A percentile compares a stretch with the other conserved stretches of the same genome.
phyloP scores from a whole-genome alignment of 2,113 vertebrate species.

The Amphiprion percula region DNA sequence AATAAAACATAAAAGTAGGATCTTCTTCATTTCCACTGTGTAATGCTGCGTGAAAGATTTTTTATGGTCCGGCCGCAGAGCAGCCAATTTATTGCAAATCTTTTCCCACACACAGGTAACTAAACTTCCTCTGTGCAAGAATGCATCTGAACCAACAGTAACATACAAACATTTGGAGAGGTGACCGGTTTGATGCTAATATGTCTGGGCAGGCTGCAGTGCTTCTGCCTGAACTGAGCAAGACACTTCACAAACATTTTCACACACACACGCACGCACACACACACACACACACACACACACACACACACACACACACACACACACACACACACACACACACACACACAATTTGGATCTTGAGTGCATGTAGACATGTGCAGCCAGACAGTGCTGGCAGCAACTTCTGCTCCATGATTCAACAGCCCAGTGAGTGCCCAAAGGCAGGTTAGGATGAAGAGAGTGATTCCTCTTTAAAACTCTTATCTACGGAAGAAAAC shows the following conservation, averaged over 20 bases:
- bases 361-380: conserved; percentile 46
- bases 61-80: conserved; percentile 1
- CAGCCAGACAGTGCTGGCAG: conserved; percentile 39
- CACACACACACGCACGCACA: conserved; percentile 21
- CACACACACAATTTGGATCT: conserved; percentile 27
- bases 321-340: no score
- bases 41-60: neutral
- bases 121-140: neutral
- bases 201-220: conserved; percentile 50
- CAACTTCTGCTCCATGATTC: conserved; percentile 51
- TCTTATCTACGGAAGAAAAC: conserved; percentile 11
- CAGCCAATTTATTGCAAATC: conserved; percentile 6
- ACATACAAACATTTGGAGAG: conserved; percentile 15
- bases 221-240: conserved; percentile 51
- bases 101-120: neutral
- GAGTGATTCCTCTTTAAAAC: conserved; percentile 9
- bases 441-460: conserved; percentile 20
- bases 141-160: neutral
- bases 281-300: conserved; percentile 18
- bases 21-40: neutral
- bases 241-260: conserved; percentile 6
- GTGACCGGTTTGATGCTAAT: conserved; percentile 54
- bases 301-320: no score
- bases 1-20: conserved; percentile 13
- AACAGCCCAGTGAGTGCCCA: conserved; percentile 24